Conservation (phyloP, 2,113 vertebrate species). For the Pteropus alecto region DNA sequence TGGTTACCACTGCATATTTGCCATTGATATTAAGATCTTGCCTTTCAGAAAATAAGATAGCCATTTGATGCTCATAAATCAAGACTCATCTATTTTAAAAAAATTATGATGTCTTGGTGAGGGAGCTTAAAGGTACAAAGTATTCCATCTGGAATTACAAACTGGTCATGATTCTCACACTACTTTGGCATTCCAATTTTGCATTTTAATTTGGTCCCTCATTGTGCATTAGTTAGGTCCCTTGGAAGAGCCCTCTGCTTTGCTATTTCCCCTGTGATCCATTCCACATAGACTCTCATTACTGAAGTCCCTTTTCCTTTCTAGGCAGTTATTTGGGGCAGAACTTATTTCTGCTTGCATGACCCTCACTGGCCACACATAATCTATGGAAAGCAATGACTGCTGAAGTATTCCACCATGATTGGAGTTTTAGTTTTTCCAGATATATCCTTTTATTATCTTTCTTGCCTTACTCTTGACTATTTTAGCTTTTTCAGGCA, state of each 20-base stretch:
- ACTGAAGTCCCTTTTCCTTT: neutral
- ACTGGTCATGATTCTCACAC: neutral
- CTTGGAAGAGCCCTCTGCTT: neutral
- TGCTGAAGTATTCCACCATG: neutral
- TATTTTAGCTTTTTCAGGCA: neutral
- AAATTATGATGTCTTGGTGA: neutral
- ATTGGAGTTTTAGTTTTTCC: neutral
- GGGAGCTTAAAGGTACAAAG: neutral
- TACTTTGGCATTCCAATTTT: neutral
- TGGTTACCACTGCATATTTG: constrained; percentile 24
- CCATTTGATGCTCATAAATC: constrained; percentile 17
- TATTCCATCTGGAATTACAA: neutral
- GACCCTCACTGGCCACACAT: neutral
- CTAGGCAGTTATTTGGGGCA: neutral
- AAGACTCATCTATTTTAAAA: neutral
- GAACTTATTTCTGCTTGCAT: neutral
- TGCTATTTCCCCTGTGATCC: neutral
- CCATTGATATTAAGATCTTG: constrained; percentile 6
- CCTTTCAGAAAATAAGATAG: constrained; percentile 47
- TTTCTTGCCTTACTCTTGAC: neutral
- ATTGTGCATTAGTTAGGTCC: neutral
- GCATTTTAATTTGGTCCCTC: neutral
- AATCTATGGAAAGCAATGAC: neutral
- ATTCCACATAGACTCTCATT: neutral
- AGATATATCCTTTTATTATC: neutral